These are phyloP conservation scores for Polyommatus iphigenia DNA, from an alignment of 2,888 invertebrate genomes.

Conservation along the genomic window DNA sequence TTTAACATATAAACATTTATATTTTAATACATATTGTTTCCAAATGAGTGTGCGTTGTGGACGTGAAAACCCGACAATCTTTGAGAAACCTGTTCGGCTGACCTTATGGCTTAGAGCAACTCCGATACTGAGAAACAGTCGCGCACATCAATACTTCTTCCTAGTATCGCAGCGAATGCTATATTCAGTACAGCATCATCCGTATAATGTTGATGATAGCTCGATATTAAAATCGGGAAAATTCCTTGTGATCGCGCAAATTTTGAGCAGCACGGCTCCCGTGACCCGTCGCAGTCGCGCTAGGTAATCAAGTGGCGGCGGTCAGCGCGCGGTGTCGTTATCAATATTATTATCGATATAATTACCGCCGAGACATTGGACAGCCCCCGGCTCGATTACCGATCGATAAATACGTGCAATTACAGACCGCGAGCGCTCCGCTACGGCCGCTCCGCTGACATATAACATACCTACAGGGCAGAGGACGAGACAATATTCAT, in stretches of 20 bases:
- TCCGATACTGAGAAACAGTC: not conserved
- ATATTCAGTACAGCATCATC: not conserved
- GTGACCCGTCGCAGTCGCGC: not conserved
- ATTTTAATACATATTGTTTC: not conserved
- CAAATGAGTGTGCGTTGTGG: not conserved
- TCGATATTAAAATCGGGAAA: not conserved
- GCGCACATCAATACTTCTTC: not conserved
- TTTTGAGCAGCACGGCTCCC: not conserved
- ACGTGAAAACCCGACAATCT: constrained; percentile 1
- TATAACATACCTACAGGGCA: constrained; percentile 25
- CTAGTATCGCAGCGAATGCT: not conserved
- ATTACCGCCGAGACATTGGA: not conserved
- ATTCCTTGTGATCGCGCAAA: not conserved
- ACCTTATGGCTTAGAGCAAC: constrained; percentile 23
- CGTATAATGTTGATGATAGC: not conserved
- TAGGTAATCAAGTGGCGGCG: not conserved
- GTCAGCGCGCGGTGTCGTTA: not conserved
- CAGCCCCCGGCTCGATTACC: constrained; percentile 11
- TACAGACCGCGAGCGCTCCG: not conserved
- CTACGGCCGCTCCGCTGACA: not conserved
- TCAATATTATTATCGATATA: constrained; percentile 18
- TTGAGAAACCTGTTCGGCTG: constrained; percentile 18
- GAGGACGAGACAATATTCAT: constrained; percentile 15
- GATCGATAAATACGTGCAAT: constrained; percentile 14
- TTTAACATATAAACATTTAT: not conserved